Conservation (phyloP, 2,888 invertebrate species). For the Drosophila subsilvestris region DNA sequence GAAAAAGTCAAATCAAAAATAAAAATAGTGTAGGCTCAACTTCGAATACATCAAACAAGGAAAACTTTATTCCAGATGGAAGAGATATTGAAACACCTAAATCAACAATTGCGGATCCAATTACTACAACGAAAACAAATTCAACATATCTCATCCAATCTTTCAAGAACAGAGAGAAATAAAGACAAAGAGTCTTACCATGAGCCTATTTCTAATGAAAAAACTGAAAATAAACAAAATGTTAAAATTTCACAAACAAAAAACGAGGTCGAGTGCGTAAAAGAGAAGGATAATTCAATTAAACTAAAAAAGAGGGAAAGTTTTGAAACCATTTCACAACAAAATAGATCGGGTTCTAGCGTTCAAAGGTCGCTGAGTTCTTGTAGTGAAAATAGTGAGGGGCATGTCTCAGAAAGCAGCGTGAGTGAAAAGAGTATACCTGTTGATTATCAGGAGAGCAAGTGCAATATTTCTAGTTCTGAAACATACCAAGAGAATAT, state of each 20-base stretch:
- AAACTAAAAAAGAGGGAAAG: conserved; percentile 23
- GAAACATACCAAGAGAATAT: conserved; percentile 47
- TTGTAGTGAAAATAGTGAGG: conserved; percentile 72
- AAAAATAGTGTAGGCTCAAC: conserved; percentile 67
- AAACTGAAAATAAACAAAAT: conserved; percentile 49
- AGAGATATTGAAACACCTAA: conserved; percentile 32
- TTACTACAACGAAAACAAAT: conserved; percentile 82
- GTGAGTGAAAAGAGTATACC: conserved; percentile 82
- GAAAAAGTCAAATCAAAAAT: conserved; percentile 84
- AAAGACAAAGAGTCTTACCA: conserved; percentile 84
- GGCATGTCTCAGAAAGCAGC: conserved; percentile 76
- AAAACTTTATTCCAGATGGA: conserved; percentile 69
- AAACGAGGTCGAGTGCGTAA: conserved; percentile 30
- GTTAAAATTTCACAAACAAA: conserved; percentile 26
- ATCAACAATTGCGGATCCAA: conserved; percentile 65
- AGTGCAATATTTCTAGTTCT: conserved; percentile 47
- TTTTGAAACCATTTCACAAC: conserved; percentile 31
- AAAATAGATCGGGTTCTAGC: conserved; percentile 43
- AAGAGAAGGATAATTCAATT: conserved; percentile 33
- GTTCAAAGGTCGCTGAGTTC: conserved; percentile 66
- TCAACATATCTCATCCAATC: conserved; percentile 26
- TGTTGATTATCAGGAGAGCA: conserved; percentile 74
- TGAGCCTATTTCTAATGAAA: conserved; percentile 54
- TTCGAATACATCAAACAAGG: conserved; percentile 64
- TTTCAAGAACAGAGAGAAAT: conserved; percentile 46